These are phyloP conservation scores for Actinostola sp. DNA, from an alignment of 92 coral and sea anemone genomes.

Conservation along the genomic window DNA sequence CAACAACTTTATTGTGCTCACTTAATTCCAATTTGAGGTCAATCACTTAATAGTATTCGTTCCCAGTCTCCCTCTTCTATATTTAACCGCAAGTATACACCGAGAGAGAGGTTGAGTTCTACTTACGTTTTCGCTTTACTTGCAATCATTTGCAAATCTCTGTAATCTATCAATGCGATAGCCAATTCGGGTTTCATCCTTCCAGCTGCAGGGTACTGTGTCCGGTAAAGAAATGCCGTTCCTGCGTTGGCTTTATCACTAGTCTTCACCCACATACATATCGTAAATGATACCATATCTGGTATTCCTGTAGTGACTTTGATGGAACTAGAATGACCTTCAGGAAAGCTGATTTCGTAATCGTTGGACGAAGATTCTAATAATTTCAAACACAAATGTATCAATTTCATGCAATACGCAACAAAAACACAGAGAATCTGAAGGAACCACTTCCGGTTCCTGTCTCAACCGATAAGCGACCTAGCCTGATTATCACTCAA, in stretches of 20 bases:
- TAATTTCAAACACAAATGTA: too few species aligned
- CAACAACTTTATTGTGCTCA: too few species aligned
- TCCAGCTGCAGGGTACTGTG: slow-evolving; percentile 21
- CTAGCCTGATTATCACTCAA: too few species aligned
- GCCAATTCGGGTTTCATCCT: slow-evolving; percentile 44
- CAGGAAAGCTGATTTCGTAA: slow-evolving; percentile 55
- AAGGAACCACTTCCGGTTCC: too few species aligned
- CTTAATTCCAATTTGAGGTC: too few species aligned
- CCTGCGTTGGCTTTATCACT: slow-evolving; percentile 53
- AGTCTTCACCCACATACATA: slow-evolving; percentile 76
- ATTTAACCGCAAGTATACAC: too few species aligned
- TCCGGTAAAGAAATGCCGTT: slow-evolving; percentile 65
- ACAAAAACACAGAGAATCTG: too few species aligned
- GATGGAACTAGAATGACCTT: slow-evolving; percentile 53
- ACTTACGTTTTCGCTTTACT: slow-evolving; percentile 40
- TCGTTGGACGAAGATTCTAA: slow-evolving; percentile 14
- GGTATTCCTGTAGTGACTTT: slow-evolving; percentile 59
- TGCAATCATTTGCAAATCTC: slow-evolving; percentile 25
- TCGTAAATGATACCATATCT: slow-evolving; percentile 49
- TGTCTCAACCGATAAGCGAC: too few species aligned
- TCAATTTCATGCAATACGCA: too few species aligned
- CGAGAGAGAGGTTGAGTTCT: background rate
- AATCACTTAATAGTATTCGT: too few species aligned
- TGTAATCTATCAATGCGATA: slow-evolving; percentile 54
- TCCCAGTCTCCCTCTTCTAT: too few species aligned